Conservation (phyloP, 1,140 invertebrate species). For the Drosophila eugracilis region DNA sequence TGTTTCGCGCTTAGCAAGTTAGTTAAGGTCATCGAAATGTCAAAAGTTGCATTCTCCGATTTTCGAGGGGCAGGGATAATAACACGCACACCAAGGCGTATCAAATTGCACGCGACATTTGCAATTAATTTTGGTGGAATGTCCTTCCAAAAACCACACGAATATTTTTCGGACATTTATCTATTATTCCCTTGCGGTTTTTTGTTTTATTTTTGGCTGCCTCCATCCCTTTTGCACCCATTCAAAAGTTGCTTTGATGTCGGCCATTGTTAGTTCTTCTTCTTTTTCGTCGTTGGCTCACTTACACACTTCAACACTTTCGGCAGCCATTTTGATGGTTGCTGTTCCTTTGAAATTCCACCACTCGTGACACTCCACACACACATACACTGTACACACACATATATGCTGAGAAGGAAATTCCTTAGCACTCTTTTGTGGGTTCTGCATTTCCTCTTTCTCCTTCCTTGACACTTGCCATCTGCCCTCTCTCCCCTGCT, state of each 20-base stretch:
- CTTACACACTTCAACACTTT: slow-evolving; percentile 75
- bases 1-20: slow-evolving; percentile 60
- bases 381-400: slow-evolving; percentile 7
- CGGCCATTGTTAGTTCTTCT: slow-evolving; percentile 42
- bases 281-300: slow-evolving; percentile 20
- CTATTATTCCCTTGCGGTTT: slow-evolving; percentile 40
- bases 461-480: slow-evolving; percentile 3
- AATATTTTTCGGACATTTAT: slow-evolving; percentile 49
- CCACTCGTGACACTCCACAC: slow-evolving; percentile 54
- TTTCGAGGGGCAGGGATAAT: slow-evolving; percentile 11
- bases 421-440: slow-evolving; percentile 66
- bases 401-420: slow-evolving; percentile 17
- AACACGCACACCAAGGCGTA: slow-evolving; percentile 60
- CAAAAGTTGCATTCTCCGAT: slow-evolving; percentile 83
- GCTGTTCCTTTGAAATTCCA: slow-evolving; percentile 73
- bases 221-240: not conserved
- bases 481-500: slow-evolving; percentile 11
- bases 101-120: slow-evolving; percentile 21
- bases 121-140: slow-evolving; percentile 70
- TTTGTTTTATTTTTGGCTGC: slow-evolving; percentile 35
- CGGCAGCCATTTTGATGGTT: slow-evolving; percentile 74
- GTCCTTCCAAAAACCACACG: not conserved
- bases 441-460: slow-evolving; percentile 45
- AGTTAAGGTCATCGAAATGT: slow-evolving; percentile 85
- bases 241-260: slow-evolving; percentile 7